A percentile compares a stretch with the other conserved stretches of the same genome.
These are phyloP conservation scores for Hirudo medicinalis DNA, from an alignment of 1,140 invertebrate genomes.

Conservation along the genomic window DNA sequence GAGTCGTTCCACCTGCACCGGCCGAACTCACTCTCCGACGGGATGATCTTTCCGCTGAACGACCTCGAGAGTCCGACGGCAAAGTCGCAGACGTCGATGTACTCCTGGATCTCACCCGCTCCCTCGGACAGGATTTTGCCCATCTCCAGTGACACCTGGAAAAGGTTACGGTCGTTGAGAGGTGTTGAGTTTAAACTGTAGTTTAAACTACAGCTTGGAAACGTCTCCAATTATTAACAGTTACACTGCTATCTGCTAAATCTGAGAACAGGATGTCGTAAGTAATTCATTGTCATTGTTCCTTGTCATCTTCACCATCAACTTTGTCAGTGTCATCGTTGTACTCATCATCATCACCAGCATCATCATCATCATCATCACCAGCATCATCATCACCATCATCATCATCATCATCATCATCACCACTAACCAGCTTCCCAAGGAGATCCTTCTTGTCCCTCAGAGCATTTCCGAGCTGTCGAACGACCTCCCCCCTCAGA, in stretches of 20 bases:
- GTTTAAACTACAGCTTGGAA: no score
- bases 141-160: conserved; percentile 36
- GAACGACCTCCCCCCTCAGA: conserved; percentile 77
- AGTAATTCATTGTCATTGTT: background rate
- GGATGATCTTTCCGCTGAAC: conserved; percentile 69
- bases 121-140: conserved; percentile 43
- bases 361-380: background rate
- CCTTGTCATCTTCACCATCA: background rate
- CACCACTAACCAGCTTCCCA: conserved; percentile 60
- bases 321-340: background rate
- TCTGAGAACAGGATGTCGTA: background rate
- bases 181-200: no score
- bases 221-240: background rate
- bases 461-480: conserved; percentile 86
- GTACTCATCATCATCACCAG: background rate
- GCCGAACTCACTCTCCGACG: conserved; percentile 58
- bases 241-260: no score
- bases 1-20: no score
- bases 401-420: background rate
- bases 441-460: conserved; percentile 68
- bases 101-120: conserved; percentile 72
- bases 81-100: conserved; percentile 96
- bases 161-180: background rate
- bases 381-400: background rate
- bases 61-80: conserved; percentile 87